phyloP scores from a whole-genome alignment of 2,797 vertebrate genomes.

The Gallinago solitaria region DNA sequence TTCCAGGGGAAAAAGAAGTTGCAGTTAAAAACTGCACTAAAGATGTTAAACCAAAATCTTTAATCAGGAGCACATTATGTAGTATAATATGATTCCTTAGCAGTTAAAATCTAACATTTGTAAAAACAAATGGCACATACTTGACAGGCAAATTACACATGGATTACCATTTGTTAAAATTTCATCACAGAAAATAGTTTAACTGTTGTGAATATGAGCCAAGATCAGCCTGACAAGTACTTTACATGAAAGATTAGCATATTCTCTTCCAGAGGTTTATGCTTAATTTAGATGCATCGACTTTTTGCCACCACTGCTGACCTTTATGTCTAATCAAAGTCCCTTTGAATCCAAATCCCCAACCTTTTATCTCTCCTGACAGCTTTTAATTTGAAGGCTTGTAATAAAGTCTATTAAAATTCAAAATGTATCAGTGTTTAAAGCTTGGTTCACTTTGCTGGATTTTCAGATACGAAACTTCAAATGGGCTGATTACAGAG shows the following conservation, averaged over 20 bases:
- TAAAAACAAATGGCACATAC: constrained; percentile 61
- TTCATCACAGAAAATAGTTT: constrained; percentile 73
- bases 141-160: constrained; percentile 74
- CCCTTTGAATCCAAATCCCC: constrained; percentile 67
- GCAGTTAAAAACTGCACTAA: constrained; percentile 1
- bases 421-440: constrained; percentile 47
- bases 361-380: constrained; percentile 72
- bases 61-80: constrained; percentile 45
- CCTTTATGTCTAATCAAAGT: constrained; percentile 77
- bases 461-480: constrained; percentile 51
- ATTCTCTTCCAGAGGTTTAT: constrained; percentile 75
- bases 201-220: constrained; percentile 61
- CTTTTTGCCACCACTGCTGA: constrained; percentile 67
- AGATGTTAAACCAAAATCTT: constrained; percentile 17
- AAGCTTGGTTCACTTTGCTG: constrained; percentile 21
- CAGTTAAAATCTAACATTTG: constrained; percentile 53
- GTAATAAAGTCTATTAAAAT: constrained; percentile 75
- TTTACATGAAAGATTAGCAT: constrained; percentile 75
- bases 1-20: background rate
- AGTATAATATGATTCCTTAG: constrained; percentile 15
- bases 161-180: constrained; percentile 75
- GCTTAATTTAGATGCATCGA: constrained; percentile 74
- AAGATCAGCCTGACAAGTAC: constrained; percentile 69
- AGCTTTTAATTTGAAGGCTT: constrained; percentile 76
- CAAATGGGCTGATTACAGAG: constrained; percentile 23